Evolutionary conservation across 1,140 invertebrate species (phyloP), one percentile per base, ranked within the genome.

Genomic region (Atta texana): DNA sequence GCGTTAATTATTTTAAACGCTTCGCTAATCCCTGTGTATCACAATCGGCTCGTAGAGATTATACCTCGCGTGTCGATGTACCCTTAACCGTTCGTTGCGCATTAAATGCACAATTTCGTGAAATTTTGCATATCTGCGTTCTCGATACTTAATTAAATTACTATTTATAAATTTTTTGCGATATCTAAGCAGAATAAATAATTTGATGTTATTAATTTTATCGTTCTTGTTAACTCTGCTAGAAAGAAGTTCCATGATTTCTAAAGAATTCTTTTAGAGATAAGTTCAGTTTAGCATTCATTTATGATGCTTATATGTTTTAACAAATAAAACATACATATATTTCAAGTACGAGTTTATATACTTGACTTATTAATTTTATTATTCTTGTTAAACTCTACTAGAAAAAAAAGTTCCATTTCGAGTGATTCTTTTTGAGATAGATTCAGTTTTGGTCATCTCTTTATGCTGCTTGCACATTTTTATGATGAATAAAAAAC

Each of bases 1-100:
- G 87, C 63, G 84, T 69, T 88, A 85, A 85, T 76, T 76, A 88
- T 68, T 74, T 86, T 76, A 76, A 86, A 85, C 72, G 64, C 63
- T 85, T 68, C 82, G 82, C 81, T 74, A 71, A 85, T 74, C 39
- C 10, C 53, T 39, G 31, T 49, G 21, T 61, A 44, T 64, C 84
- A 21, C 84, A 55, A 82, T 78, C 61, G 14, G 12, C 63, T 86
- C 49, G 10, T 44, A 10, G 31, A 21, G 64, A 77, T 51, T 34
- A 44, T 34, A n/a, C 44, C 59, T 77, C 76, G 59, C 44, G 44
- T 66, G 76, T 51, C 21, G 59, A 64, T 61, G 55, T 21, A 51
- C 59, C 39, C 39, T 63, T 66, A 51, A 51, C 44, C 44, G 24
- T 3, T 77, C 75, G 34, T 4, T 31, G 61, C 18, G 3, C 24